These are phyloP conservation scores for Leuciscus idus DNA, from an alignment of 2,113 vertebrate species.

Conservation along the genomic window DNA sequence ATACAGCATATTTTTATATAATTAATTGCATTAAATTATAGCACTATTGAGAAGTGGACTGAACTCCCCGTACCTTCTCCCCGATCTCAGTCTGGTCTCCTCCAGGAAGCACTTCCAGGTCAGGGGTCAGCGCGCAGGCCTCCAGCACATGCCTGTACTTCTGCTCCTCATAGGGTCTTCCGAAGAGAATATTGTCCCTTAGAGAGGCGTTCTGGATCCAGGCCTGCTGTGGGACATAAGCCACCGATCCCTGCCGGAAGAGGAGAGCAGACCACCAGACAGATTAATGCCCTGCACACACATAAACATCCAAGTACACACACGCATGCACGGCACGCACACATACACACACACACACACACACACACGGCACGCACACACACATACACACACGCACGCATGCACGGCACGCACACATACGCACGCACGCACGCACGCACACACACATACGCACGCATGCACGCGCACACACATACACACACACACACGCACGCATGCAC, in stretches of 20 bases:
- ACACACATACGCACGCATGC: too few relatives aligned
- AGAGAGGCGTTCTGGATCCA: conserved; percentile 96
- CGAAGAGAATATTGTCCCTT: conserved; percentile 95
- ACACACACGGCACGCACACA: accelerated
- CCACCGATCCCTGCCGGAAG: conserved; percentile 86
- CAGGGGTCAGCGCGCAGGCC: conserved; percentile 87
- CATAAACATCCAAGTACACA: too few relatives aligned
- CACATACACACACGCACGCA: too few relatives aligned
- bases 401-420: too few relatives aligned
- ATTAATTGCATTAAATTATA: not conserved
- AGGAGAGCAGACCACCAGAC: not conserved
- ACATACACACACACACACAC: too few relatives aligned
- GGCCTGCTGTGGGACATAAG: conserved; percentile 94
- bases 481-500: too few relatives aligned
- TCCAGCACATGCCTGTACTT: conserved; percentile 86
- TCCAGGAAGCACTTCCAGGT: conserved; percentile 89
- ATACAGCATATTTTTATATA: not conserved
- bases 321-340: accelerated
- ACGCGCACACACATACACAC: too few relatives aligned
- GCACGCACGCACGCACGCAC: accelerated
- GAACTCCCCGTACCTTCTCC: conserved; percentile 84
- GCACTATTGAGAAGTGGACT: not conserved
- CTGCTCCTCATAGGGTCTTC: conserved; percentile 78
- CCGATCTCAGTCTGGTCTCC: conserved; percentile 96
- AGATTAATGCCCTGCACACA: too few relatives aligned